Evolutionary conservation across 1,140 invertebrate genomes (phyloP).

Genomic region (Drosophila paulistorum): DNA sequence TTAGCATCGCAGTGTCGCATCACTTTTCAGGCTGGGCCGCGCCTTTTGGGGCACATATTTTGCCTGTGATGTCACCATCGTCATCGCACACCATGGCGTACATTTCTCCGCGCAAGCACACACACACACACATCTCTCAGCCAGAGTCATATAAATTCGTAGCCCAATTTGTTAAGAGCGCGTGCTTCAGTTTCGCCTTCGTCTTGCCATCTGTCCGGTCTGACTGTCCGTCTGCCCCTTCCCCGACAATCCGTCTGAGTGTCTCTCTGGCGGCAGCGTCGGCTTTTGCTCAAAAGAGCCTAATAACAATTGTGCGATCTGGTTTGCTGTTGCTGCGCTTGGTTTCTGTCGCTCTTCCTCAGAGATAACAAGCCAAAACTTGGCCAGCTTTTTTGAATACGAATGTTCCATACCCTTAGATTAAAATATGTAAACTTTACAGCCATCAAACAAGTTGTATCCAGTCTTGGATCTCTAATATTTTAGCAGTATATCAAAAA

Average conservation of each 20-base stretch:
- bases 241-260: constrained; percentile 14
- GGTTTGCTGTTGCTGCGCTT: constrained; percentile 47
- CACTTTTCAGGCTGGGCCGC: constrained; percentile 48
- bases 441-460: no score
- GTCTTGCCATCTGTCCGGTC: constrained; percentile 14
- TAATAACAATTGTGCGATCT: constrained; percentile 78
- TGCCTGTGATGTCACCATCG: constrained; percentile 57
- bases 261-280: constrained; percentile 30
- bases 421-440: no score
- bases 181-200: constrained; percentile 69
- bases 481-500: no score
- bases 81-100: constrained; percentile 40
- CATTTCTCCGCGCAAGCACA: constrained; percentile 32
- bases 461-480: no score
- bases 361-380: constrained; percentile 36
- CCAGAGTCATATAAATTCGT: constrained; percentile 65
- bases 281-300: constrained; percentile 74
- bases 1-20: constrained; percentile 35
- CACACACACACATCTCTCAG: constrained; percentile 12
- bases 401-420: constrained; percentile 31
- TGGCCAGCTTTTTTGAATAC: not conserved
- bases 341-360: constrained; percentile 42
- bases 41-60: constrained; percentile 74
- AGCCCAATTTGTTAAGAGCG: constrained; percentile 79
- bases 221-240: constrained; percentile 13